These are phyloP conservation scores for Argyresthia goedartella DNA, from an alignment of 2,888 invertebrate species.

Conservation along the genomic window DNA sequence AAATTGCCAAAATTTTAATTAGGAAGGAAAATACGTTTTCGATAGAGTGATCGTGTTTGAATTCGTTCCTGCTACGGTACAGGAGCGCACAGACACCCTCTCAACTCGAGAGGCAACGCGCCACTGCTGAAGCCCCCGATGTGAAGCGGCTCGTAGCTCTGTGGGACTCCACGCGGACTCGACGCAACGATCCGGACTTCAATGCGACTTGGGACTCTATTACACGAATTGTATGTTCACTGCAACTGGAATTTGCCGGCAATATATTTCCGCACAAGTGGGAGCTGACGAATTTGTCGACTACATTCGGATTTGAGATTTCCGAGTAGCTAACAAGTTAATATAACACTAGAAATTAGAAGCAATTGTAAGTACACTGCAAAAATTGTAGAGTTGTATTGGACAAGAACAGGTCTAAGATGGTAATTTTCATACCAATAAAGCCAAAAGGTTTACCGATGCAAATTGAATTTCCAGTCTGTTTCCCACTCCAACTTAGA, in stretches of 20 bases:
- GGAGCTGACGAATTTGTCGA: neutral
- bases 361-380: neutral
- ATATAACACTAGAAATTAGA: neutral
- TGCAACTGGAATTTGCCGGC: neutral
- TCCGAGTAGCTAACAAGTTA: neutral
- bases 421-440: neutral
- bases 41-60: constrained; percentile 41
- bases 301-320: neutral
- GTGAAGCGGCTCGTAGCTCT: too few species aligned
- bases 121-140: constrained; percentile 32
- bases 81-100: constrained; percentile 27
- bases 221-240: neutral
- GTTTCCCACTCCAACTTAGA: constrained; percentile 1
- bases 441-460: neutral
- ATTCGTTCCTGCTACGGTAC: constrained; percentile 30
- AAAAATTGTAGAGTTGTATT: too few species aligned
- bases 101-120: constrained; percentile 39
- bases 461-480: constrained; percentile 5
- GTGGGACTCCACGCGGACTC: neutral
- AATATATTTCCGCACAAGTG: neutral
- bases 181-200: neutral
- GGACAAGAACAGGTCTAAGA: neutral
- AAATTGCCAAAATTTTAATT: neutral
- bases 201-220: neutral
- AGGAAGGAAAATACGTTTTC: neutral